Percentiles rank a stretch among this genome's conserved stretches.
Conservation (phyloP, 2,888 invertebrate genomes). For the Spodoptera picta region DNA sequence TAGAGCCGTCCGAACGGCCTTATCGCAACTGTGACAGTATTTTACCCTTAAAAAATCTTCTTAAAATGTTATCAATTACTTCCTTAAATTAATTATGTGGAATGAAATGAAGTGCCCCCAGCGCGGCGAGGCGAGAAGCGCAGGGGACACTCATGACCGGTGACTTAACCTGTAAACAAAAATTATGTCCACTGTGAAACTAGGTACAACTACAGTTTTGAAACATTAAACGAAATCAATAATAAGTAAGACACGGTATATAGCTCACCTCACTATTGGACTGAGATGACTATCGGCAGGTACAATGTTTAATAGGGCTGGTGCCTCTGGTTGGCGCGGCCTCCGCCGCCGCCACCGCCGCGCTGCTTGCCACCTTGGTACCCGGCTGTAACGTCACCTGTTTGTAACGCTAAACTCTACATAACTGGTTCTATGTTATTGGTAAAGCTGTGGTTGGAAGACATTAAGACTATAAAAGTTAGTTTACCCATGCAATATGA, state of each 20-base stretch:
- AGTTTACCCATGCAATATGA: conserved; percentile 35
- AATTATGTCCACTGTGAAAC: conserved; percentile 20
- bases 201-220: not conserved
- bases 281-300: conserved; percentile 86
- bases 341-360: conserved; percentile 92
- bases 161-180: conserved; percentile 86
- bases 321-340: conserved; percentile 95
- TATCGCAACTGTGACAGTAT: conserved; percentile 76
- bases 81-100: conserved; percentile 87
- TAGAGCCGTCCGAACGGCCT: conserved; percentile 72
- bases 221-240: too few species aligned
- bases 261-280: conserved; percentile 84
- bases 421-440: conserved; percentile 44
- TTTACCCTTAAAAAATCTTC: conserved; percentile 83
- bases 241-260: too few species aligned
- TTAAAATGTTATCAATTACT: conserved; percentile 81
- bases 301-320: conserved; percentile 93
- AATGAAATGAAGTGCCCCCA: conserved; percentile 87
- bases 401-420: conserved; percentile 51
- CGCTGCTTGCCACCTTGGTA: conserved; percentile 96
- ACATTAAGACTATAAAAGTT: conserved; percentile 25
- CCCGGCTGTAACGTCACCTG: conserved; percentile 83
- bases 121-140: conserved; percentile 77
- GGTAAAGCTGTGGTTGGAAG: conserved; percentile 42
- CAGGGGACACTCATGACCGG: conserved; percentile 83